A percentile compares a stretch with the other conserved stretches of the same genome.
Evolutionary conservation across 2,797 vertebrate species (phyloP).

Genomic region (Acanthurus lineatus): DNA sequence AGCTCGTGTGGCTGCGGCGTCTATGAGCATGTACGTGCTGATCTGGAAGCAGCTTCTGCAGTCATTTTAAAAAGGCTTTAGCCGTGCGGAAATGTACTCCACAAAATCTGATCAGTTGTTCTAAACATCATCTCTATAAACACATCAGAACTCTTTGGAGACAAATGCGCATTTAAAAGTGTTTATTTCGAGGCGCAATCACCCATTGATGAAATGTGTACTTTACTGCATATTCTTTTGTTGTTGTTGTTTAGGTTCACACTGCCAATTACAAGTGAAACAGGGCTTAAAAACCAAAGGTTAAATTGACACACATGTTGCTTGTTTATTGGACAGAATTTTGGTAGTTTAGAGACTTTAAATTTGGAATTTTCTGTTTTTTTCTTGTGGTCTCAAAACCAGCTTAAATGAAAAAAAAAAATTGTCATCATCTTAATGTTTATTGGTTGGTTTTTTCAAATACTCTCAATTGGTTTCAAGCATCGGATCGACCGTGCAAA

Average conservation of each 20-base stretch:
- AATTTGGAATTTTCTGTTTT: not conserved
- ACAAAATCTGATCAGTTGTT: constrained; percentile 12
- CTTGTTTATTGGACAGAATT: not conserved
- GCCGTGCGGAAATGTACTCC: constrained; percentile 7
- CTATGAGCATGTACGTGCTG: constrained; percentile 1
- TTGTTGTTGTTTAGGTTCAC: not conserved
- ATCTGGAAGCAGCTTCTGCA: constrained; percentile 3
- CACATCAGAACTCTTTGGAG: not conserved
- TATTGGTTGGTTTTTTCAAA: constrained; percentile 1
- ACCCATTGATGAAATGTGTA: not conserved
- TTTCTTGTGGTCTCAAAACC: not conserved
- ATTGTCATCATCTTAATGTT: not conserved
- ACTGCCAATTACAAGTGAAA: not conserved
- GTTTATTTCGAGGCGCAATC: not conserved
- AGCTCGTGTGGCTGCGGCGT: constrained; percentile 9
- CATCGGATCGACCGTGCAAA: not conserved
- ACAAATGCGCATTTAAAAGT: not conserved
- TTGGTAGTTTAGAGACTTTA: constrained; percentile 2
- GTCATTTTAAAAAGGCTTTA: not conserved
- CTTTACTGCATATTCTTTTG: not conserved
- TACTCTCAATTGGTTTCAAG: not conserved
- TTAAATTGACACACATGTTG: not conserved
- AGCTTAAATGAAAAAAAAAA: not conserved
- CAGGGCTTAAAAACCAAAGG: not conserved
- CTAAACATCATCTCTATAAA: not conserved